Conservation (phyloP, 1,140 invertebrate genomes). For the Melanaphis sacchari region DNA sequence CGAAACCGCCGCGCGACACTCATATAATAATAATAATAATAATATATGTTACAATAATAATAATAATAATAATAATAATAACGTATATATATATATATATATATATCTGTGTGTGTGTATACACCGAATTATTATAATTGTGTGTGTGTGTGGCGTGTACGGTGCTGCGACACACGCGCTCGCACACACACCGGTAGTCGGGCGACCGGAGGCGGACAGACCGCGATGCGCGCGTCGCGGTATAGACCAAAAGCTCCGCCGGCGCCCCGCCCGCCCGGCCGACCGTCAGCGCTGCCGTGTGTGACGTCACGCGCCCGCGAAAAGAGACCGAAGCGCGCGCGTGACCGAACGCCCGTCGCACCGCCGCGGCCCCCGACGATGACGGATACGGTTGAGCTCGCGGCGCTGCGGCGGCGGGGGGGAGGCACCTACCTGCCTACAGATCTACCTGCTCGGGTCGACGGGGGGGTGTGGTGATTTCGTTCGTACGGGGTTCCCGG, state of each 20-base stretch:
- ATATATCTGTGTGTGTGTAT: no score
- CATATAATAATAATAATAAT: neutral
- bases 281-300: neutral
- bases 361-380: neutral
- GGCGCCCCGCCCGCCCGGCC: neutral
- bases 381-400: neutral
- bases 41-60: neutral
- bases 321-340: neutral
- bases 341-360: neutral
- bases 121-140: no score
- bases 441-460: neutral
- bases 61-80: neutral
- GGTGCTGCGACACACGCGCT: conserved; percentile 1
- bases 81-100: neutral
- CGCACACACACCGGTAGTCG: neutral
- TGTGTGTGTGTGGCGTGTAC: neutral
- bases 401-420: neutral
- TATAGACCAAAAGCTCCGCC: conserved; percentile 11
- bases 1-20: neutral
- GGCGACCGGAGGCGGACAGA: neutral
- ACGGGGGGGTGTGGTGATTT: no score
- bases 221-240: conserved; percentile 27
- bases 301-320: conserved; percentile 17
- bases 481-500: no score
- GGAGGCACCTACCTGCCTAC: neutral